Percentiles rank a stretch among this genome's conserved stretches.
These are phyloP conservation scores for Caloenas nicobarica DNA, from an alignment of 2,113 vertebrate species.

Conservation along the genomic window DNA sequence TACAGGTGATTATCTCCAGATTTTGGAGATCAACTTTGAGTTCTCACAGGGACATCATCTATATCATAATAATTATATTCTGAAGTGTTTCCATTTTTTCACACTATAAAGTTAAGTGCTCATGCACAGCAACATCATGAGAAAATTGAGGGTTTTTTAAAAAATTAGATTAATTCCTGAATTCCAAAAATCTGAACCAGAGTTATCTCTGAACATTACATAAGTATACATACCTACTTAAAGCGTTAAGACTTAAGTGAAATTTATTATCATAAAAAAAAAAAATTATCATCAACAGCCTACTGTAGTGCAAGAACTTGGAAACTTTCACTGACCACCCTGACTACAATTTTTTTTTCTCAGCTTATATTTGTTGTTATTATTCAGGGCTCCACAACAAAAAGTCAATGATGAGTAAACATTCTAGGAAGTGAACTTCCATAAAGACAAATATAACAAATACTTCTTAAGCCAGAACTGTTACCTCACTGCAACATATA, in stretches of 20 bases:
- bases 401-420: neutral
- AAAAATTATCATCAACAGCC: neutral
- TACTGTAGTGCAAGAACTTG: neutral
- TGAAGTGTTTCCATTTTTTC: neutral
- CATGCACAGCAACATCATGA: neutral
- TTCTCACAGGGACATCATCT: neutral
- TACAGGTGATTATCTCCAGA: constrained; percentile 1
- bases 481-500: neutral
- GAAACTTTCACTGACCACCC: neutral
- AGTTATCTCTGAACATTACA: neutral
- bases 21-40: neutral
- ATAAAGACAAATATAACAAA: neutral
- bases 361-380: neutral
- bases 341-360: neutral
- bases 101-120: neutral
- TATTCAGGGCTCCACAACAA: neutral
- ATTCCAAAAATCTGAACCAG: neutral
- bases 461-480: neutral
- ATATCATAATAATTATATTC: neutral
- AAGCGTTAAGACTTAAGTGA: neutral
- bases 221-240: neutral
- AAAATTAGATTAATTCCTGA: neutral
- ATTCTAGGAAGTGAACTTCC: neutral
- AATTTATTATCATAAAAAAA: neutral
- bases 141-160: neutral